Evolutionary conservation across 2,113 vertebrate genomes (phyloP), one percentile per base, ranked within the genome.

Genomic region (Peromyscus californicus): DNA sequence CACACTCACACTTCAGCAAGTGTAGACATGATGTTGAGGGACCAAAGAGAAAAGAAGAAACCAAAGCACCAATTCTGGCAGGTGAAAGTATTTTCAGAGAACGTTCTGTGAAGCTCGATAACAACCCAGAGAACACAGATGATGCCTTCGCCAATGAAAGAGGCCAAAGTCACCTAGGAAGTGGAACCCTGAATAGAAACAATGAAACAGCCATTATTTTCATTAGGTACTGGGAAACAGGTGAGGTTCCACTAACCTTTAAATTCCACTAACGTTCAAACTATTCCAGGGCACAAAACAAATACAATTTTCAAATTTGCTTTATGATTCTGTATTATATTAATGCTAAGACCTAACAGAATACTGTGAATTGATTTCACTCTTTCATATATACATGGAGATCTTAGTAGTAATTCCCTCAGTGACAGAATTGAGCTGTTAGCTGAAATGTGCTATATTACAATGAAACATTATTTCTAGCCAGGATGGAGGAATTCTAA

Each of bases 381-480:
- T 61, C 45, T 80, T 85, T 12, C 17, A 82, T 74, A 51, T 39
- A 78, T 19, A 59, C 6, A 72, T 1, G 59, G 13, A 79, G 85
- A 87, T 24, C 22, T 72, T 36, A 94, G 39, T 90, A 90, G 92
- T 96, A 93, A 91, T 85, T 78, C 45, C 42, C 70, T 87, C 67
- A 86, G 75, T 70, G 69, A 65, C 39, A 88, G 65, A 94, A 93
- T 69, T 69, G 16, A 90, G 10, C 75, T 96, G 89, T 86, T 96
- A 95, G 90, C 24, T 48, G n/a, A 85, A 76, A 84, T 54, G 39
- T 51, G 67, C 83, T 95, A n/a, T 96, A 48, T 61, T n/a, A 82
- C 74, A 91, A 86, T 39, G 33, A 89, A 76, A 33, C 67, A 36
- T 76, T 22, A 13, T 67, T 91, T 90, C 65, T 90, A 92, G 19